Base-by-base conservation (phyloP, 2,888 invertebrate genomes). In the Dryadula phaetusa region DNA sequence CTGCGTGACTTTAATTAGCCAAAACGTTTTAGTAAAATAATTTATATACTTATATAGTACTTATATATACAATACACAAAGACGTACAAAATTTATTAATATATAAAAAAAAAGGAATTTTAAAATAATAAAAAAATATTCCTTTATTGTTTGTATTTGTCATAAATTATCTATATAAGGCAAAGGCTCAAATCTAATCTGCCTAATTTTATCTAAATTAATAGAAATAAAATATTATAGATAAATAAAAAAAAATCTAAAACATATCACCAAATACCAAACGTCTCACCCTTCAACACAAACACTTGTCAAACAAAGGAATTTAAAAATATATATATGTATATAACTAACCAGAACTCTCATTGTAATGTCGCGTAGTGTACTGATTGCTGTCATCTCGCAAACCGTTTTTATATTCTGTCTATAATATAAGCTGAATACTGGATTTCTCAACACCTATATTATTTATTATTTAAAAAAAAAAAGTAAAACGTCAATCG, bases 311-410 rank as follows among this genome's bases (percentile, higher is more conserved):
- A 49, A 72, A 74, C 47, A 66, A 64, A 66, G 62, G 18, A 73
- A 66, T 62, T 58, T 56, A 69, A 70, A 54, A 70, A 66, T 69
- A 58, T 71, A 67, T 76, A 12, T 6, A 12, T 37, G 28, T 28
- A n/a, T 69, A 61, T 49, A 56, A 89, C 90, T 85, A 74, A 91
- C 90, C 90, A 91, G 89, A 84, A 90, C 84, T 89, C 87, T 86
- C 90, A 91, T 91, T 77, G 73, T 77, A 81, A 79, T 78, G 76
- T 78, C 75, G 75, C 72, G 87, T 85, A 81, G 85, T 84, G 88
- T 89, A 90, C 89, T 91, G 90, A 87, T 82, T 80, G 75, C 70
- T 68, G 72, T 74, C 83, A 82, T 80, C 82, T 75, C 70, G 72
- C 80, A 70, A 70, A 73, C 82, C 62, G 81, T 86, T 86, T 90